These are phyloP conservation scores for Noctua janthina DNA, from an alignment of 2,888 invertebrate genomes.

Conservation along the genomic window DNA sequence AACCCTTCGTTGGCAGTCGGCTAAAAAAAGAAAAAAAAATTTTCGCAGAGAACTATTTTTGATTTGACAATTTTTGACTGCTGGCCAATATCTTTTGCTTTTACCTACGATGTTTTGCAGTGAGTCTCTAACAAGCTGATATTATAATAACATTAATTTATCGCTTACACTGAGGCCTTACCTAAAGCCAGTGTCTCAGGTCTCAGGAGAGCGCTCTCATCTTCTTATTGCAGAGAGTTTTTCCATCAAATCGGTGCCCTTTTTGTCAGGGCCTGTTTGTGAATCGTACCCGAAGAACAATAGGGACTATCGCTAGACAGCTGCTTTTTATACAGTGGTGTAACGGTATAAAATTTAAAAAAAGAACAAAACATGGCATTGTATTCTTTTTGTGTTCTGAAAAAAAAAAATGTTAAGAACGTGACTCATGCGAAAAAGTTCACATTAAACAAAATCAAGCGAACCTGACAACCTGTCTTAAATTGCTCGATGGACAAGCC, in stretches of 20 bases:
- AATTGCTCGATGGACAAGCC: neutral
- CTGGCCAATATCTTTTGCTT: neutral
- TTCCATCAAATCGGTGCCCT: constrained; percentile 86
- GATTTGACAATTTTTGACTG: neutral
- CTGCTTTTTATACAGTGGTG: constrained; percentile 58
- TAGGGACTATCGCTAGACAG: constrained; percentile 61
- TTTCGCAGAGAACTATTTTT: too few relatives aligned
- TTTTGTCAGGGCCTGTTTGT: constrained; percentile 78
- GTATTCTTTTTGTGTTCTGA: neutral
- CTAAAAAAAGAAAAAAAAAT: too few relatives aligned
- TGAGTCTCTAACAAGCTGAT: neutral
- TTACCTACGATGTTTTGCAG: neutral
- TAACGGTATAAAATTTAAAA: constrained; percentile 25
- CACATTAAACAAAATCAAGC: neutral
- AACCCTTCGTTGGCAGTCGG: too few relatives aligned
- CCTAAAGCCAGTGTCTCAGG: constrained; percentile 70
- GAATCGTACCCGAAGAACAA: constrained; percentile 79
- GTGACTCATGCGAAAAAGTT: neutral
- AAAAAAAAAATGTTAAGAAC: neutral
- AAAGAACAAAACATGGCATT: too few relatives aligned
- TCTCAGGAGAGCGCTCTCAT: constrained; percentile 79
- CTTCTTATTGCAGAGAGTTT: constrained; percentile 84
- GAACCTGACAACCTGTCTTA: neutral
- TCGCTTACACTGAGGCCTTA: constrained; percentile 63
- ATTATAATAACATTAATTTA: neutral